A percentile compares a stretch with the other conserved stretches of the same genome.
These are phyloP conservation scores for Cataglyphis livida DNA, from an alignment of 2,888 invertebrate genomes.

Conservation along the genomic window DNA sequence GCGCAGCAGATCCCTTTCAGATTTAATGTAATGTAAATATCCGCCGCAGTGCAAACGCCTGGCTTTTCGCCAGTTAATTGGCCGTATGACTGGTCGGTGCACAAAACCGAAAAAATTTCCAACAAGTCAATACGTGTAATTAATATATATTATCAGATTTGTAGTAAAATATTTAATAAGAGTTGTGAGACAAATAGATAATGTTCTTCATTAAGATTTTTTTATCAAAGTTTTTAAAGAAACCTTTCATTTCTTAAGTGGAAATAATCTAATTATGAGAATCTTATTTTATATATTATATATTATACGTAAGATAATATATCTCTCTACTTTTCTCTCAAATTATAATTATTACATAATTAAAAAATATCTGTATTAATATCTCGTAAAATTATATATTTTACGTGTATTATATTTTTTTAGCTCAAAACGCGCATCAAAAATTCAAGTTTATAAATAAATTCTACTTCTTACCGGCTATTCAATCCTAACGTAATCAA, in stretches of 20 bases:
- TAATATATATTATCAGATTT: conserved; percentile 13
- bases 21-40: conserved; percentile 82
- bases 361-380: conserved; percentile 10
- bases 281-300: background rate
- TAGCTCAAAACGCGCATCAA: conserved; percentile 40
- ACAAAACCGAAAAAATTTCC: conserved; percentile 54
- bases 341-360: background rate
- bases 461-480: conserved; percentile 72
- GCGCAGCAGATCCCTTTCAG: conserved; percentile 70
- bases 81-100: conserved; percentile 40
- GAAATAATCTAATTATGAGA: background rate
- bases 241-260: background rate
- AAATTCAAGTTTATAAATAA: conserved; percentile 69
- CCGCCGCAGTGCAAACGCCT: conserved; percentile 68
- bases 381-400: background rate
- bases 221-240: background rate
- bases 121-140: conserved; percentile 37
- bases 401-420: background rate
- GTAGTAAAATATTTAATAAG: background rate
- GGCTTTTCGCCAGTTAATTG: conserved; percentile 70
- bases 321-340: too few species aligned
- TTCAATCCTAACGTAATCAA: conserved; percentile 70
- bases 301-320: background rate
- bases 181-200: background rate
- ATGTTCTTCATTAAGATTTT: background rate